Evolutionary conservation across 2,888 invertebrate genomes (phyloP).

Genomic region (Cantharis flavilabris): DNA sequence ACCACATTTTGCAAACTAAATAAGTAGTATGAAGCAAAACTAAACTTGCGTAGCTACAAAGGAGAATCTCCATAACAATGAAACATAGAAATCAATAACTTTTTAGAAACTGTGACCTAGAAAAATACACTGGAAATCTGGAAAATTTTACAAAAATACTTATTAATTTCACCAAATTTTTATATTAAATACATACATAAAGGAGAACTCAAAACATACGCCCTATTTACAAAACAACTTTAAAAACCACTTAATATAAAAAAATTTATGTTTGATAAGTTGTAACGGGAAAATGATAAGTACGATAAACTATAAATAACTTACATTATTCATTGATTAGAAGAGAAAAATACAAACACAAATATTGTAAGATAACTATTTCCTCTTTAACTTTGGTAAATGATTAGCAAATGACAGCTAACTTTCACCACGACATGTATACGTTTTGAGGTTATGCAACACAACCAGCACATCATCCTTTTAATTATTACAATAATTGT

Average conservation of each 20-base stretch:
- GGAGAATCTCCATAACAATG: background rate
- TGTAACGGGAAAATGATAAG: background rate
- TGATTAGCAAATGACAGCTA: background rate
- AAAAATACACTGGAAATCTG: background rate
- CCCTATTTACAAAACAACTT: background rate
- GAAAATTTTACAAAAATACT: background rate
- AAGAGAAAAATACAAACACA: background rate
- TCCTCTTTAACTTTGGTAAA: background rate
- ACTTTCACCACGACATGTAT: background rate
- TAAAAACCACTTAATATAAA: background rate
- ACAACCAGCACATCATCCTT: background rate
- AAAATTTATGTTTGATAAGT: background rate
- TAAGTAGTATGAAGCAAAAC: background rate
- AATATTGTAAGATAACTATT: background rate
- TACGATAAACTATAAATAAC: background rate
- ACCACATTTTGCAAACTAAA: background rate
- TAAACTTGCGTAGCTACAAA: background rate
- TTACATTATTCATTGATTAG: background rate
- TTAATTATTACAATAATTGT: too few species aligned
- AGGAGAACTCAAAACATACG: background rate
- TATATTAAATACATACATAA: background rate
- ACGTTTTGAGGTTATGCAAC: background rate
- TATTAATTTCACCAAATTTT: background rate
- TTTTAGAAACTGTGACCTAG: background rate
- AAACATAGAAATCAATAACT: background rate